These are phyloP conservation scores for Agrotis clavis DNA, from an alignment of 2,888 invertebrate species.

Conservation along the genomic window DNA sequence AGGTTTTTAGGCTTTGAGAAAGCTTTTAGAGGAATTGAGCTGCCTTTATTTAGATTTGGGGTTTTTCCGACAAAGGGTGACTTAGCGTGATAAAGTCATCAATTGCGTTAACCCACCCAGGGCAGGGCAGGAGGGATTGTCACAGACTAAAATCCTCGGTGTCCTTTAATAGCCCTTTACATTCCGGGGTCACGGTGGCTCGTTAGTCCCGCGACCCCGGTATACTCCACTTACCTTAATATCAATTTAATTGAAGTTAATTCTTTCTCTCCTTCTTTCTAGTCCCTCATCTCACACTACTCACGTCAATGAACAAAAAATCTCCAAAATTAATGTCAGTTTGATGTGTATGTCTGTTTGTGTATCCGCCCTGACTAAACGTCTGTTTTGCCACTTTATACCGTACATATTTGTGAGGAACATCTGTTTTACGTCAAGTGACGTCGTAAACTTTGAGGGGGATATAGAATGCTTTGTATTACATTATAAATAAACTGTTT, in stretches of 20 bases:
- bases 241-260: background rate
- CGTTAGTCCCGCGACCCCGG: no score
- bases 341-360: slow-evolving; percentile 27
- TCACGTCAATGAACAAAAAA: background rate
- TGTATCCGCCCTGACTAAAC: slow-evolving; percentile 51
- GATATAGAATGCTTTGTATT: slow-evolving; percentile 77
- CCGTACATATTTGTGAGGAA: slow-evolving; percentile 79
- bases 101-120: no score
- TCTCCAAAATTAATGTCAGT: slow-evolving; percentile 20
- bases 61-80: background rate
- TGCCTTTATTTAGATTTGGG: slow-evolving; percentile 15
- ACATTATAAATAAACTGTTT: slow-evolving; percentile 69
- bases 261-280: background rate
- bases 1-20: slow-evolving; percentile 22
- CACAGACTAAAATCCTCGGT: no score
- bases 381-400: slow-evolving; percentile 69
- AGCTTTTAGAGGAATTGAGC: background rate
- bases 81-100: no score
- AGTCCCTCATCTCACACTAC: background rate
- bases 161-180: no score
- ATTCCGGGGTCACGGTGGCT: no score
- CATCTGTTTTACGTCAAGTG: slow-evolving; percentile 85
- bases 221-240: no score
- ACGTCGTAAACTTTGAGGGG: slow-evolving; percentile 81
- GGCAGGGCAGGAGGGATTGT: no score